Conservation (phyloP, 1,140 invertebrate species). For the Tetramorium simillimum region DNA sequence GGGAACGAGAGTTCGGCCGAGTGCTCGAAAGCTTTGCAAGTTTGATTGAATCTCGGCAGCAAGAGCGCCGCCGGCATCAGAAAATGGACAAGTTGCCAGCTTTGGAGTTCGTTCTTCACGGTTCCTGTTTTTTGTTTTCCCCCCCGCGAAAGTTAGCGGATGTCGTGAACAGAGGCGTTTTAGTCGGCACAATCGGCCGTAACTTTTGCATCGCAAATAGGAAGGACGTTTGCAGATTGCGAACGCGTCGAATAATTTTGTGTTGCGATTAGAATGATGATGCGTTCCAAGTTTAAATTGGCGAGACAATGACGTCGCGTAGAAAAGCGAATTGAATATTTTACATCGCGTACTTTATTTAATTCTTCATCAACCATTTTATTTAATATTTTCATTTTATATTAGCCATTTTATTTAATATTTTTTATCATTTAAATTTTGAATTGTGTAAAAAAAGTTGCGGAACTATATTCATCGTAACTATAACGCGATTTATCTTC, state of each 20-base stretch:
- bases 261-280: background rate
- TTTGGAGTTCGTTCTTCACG: slow-evolving; percentile 16
- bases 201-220: slow-evolving; percentile 28
- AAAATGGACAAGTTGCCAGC: slow-evolving; percentile 74
- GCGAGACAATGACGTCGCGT: background rate
- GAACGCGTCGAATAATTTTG: background rate
- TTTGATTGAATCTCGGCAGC: slow-evolving; percentile 76
- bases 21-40: slow-evolving; percentile 74
- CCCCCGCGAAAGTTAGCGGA: background rate
- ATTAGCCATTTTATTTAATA: slow-evolving; percentile 24
- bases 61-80: slow-evolving; percentile 57
- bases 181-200: background rate
- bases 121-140: slow-evolving; percentile 14
- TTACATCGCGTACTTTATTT: background rate
- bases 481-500: slow-evolving; percentile 17
- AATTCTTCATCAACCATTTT: background rate
- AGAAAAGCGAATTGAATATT: background rate
- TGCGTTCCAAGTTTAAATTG: background rate
- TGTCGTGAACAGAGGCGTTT: background rate
- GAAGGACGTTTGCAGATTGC: background rate
- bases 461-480: background rate
- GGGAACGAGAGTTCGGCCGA: slow-evolving; percentile 30
- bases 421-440: slow-evolving; percentile 16
- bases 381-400: background rate
- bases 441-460: slow-evolving; percentile 2